Conservation (phyloP, 2,888 invertebrate genomes). For the Cryptophagus acutangulus region DNA sequence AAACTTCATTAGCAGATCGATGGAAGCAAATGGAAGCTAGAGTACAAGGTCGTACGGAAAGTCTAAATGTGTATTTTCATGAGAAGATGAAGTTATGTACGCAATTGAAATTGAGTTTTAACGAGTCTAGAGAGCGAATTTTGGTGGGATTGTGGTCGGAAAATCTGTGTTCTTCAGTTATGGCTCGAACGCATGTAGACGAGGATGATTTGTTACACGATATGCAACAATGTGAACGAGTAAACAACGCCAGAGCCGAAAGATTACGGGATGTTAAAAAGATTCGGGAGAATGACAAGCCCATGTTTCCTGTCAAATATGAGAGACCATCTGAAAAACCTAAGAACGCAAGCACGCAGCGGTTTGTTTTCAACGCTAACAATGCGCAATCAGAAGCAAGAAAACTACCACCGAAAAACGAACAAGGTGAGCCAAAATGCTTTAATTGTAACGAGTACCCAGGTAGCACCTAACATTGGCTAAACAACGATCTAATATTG, state of each 20-base stretch:
- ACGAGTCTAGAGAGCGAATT: conserved; percentile 10
- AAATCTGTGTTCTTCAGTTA: conserved; percentile 10
- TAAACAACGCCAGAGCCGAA: background rate
- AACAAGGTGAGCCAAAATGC: no score
- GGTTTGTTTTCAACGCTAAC: no score
- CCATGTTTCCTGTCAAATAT: no score
- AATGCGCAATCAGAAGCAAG: no score
- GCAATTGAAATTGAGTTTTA: conserved; percentile 6
- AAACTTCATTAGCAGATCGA: background rate
- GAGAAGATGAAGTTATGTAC: conserved; percentile 11
- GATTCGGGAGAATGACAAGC: no score
- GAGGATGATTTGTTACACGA: conserved; percentile 4
- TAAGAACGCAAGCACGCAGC: no score
- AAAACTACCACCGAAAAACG: no score
- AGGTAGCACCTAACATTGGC: no score
- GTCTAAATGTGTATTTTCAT: conserved; percentile 8
- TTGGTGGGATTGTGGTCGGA: conserved; percentile 15
- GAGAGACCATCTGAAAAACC: no score
- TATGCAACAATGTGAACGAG: conserved; percentile 1
- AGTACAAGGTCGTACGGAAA: conserved; percentile 1
- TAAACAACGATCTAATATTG: no score
- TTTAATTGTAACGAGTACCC: no score
- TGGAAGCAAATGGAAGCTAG: conserved; percentile 1
- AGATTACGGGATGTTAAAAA: background rate
- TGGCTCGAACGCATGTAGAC: conserved; percentile 1